Conservation (phyloP, 2,113 vertebrate species). For the Passerina amoena region DNA sequence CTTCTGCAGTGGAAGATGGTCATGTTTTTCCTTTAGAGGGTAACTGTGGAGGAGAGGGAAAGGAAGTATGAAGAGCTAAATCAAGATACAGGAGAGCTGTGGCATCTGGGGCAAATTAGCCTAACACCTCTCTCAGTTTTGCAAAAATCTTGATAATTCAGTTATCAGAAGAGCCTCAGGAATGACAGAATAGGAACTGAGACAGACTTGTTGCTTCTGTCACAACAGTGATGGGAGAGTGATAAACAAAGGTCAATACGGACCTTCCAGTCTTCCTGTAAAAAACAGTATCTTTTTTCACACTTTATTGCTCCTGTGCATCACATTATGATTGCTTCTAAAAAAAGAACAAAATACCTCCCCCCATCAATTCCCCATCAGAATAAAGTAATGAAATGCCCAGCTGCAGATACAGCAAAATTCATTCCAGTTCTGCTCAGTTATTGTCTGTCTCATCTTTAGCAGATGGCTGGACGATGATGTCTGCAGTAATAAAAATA, state of each 20-base stretch:
- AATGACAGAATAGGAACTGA: not conserved
- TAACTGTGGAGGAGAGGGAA: not conserved
- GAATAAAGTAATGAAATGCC: conserved; percentile 56
- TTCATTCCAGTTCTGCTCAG: conserved; percentile 31
- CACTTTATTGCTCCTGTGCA: not conserved
- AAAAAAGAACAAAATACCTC: conserved; percentile 28
- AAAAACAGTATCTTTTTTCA: conserved; percentile 1
- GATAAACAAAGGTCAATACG: not conserved
- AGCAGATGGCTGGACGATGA: conserved; percentile 58
- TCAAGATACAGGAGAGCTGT: not conserved
- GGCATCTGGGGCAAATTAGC: not conserved
- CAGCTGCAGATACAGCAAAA: conserved; percentile 62
- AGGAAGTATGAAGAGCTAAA: not conserved
- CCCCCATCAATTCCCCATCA: not conserved
- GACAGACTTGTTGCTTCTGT: not conserved
- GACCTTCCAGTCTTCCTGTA: not conserved
- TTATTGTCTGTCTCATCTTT: conserved; percentile 65
- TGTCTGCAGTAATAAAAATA: conserved; percentile 61
- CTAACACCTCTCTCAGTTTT: not conserved
- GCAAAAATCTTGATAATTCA: not conserved
- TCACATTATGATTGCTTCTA: not conserved
- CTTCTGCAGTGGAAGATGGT: not conserved
- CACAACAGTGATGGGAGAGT: not conserved
- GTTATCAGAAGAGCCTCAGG: not conserved
- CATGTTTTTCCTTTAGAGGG: not conserved